phyloP scores from a whole-genome alignment of 2,797 vertebrate genomes.

The Neosilurus hyrtlii region DNA sequence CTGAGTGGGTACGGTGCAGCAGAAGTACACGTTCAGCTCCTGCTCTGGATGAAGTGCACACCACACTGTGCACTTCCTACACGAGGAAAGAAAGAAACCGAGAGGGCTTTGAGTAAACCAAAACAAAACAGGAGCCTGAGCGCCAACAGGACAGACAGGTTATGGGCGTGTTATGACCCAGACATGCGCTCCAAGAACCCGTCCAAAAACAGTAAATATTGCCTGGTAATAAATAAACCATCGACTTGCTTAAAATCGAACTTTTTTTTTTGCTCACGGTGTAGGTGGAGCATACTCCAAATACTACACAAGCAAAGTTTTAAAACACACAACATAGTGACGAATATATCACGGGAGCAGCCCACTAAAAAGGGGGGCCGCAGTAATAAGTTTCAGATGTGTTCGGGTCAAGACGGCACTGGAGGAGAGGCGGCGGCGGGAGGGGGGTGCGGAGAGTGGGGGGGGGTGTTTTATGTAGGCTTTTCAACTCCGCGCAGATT shows the following conservation, averaged over 20 bases:
- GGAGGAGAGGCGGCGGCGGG: constrained; percentile 60
- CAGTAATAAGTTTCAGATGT: constrained; percentile 78
- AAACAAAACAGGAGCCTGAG: constrained; percentile 49
- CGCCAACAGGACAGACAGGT: constrained; percentile 64
- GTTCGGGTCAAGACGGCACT: constrained; percentile 65
- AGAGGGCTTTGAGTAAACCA: constrained; percentile 41
- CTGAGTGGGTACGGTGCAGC: constrained; percentile 38
- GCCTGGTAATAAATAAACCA: constrained; percentile 5
- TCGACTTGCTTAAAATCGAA: constrained; percentile 11
- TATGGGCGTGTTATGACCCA: constrained; percentile 38
- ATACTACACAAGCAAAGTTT: constrained; percentile 58
- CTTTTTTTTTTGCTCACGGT: constrained; percentile 36
- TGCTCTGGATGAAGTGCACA: constrained; percentile 49
- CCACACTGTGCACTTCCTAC: constrained; percentile 31
- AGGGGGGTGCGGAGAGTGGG: constrained; percentile 62
- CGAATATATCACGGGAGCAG: constrained; percentile 67
- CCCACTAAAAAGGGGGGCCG: constrained; percentile 64
- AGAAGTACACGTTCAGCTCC: constrained; percentile 50
- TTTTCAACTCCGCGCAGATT: constrained; percentile 66
- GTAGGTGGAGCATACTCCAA: constrained; percentile 53
- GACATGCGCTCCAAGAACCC: constrained; percentile 27
- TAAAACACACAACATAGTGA: constrained; percentile 64
- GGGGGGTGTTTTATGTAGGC: constrained; percentile 70
- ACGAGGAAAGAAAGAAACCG: constrained; percentile 32
- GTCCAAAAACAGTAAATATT: constrained; percentile 21